Percentiles rank a stretch among this genome's conserved stretches.
Conservation (phyloP, 92 coral and sea anemone species). For the Epizoanthus stellaris region DNA sequence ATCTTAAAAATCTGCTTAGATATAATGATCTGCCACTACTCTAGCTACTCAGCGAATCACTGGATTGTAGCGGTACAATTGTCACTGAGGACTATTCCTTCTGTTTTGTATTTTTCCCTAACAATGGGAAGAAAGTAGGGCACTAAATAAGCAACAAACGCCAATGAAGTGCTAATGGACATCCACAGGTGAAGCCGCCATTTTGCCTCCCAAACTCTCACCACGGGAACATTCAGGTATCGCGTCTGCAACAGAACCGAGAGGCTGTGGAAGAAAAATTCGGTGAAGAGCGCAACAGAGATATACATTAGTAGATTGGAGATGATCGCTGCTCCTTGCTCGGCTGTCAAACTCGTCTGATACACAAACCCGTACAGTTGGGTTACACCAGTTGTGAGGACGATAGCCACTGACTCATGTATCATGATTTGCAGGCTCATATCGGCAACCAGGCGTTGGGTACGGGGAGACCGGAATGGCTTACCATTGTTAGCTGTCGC, state of each 20-base stretch:
- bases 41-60: neutral
- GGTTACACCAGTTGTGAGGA: neutral
- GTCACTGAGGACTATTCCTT: neutral
- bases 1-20: no score
- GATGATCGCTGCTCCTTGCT: neutral
- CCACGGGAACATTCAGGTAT: no score
- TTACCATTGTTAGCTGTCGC: neutral
- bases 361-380: constrained; percentile 5
- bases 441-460: constrained; percentile 9
- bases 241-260: no score
- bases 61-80: neutral
- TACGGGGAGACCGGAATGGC: neutral
- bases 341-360: neutral
- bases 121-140: neutral
- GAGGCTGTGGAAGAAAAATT: constrained; percentile 2
- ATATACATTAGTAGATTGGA: neutral
- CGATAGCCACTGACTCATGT: constrained; percentile 8
- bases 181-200: neutral
- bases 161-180: neutral
- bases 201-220: no score
- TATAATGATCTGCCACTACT: no score
- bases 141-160: neutral
- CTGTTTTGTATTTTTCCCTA: neutral
- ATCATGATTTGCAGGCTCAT: constrained; percentile 20
- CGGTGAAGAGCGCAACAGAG: neutral